These are phyloP conservation scores for Notolabrus celidotus DNA, from an alignment of 2,797 vertebrate genomes.

Conservation along the genomic window DNA sequence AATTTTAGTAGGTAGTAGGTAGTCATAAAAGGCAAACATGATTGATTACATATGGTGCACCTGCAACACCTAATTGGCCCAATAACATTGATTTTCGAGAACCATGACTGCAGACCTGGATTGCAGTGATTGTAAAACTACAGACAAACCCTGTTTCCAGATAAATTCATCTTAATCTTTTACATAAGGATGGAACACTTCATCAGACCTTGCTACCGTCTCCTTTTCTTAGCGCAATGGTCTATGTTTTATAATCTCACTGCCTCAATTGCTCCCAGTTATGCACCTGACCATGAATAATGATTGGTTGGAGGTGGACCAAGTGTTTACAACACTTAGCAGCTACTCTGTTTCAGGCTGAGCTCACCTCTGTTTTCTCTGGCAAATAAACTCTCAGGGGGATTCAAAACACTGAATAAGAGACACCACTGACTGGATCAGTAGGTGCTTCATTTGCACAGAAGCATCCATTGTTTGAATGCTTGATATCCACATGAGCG, in stretches of 20 bases:
- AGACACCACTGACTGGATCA: not conserved
- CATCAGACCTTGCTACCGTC: not conserved
- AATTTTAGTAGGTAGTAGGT: too few species aligned
- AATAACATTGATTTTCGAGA: not conserved
- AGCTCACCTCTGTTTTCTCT: constrained; percentile 7
- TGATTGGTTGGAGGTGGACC: not conserved
- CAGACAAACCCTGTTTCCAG: not conserved
- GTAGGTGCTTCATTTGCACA: not conserved
- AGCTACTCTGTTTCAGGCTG: constrained; percentile 13
- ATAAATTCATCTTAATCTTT: not conserved
- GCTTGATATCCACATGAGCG: not conserved
- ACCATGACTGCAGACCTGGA: not conserved
- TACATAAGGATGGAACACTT: not conserved
- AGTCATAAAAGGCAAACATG: too few species aligned
- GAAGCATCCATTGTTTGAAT: not conserved
- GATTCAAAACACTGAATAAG: not conserved
- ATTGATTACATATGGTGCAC: too few species aligned
- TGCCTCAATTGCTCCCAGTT: not conserved
- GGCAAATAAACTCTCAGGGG: not conserved
- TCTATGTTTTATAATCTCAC: not conserved
- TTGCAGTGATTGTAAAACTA: not conserved
- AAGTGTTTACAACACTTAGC: constrained; percentile 17
- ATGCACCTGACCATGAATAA: constrained; percentile 14
- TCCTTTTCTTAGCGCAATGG: not conserved
- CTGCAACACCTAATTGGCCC: not conserved